Percentiles rank a stretch among this genome's conserved stretches.
phyloP scores from a whole-genome alignment of 2,888 invertebrate genomes.

The Lycia hirtaria region DNA sequence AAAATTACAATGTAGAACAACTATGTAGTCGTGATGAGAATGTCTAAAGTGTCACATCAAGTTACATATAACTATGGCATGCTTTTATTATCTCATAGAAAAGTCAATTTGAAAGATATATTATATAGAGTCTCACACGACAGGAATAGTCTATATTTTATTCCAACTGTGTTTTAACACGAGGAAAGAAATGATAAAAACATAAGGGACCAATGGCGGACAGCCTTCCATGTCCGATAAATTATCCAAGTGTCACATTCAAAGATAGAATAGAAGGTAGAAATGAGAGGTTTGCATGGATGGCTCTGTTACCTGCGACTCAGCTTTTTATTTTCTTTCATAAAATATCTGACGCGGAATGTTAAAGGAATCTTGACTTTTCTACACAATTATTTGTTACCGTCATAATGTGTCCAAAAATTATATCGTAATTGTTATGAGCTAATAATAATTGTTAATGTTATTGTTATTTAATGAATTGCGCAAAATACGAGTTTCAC shows the following conservation, averaged over 20 bases:
- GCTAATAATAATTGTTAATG: too few species aligned
- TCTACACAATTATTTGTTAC: too few species aligned
- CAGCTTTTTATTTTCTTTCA: not conserved
- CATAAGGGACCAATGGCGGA: conserved; percentile 31
- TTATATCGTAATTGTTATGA: too few species aligned
- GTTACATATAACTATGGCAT: not conserved
- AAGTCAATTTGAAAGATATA: conserved; percentile 23
- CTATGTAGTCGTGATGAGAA: too few species aligned
- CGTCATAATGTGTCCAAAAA: too few species aligned
- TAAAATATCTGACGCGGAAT: not conserved
- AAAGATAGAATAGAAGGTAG: conserved; percentile 26
- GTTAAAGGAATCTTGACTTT: too few species aligned
- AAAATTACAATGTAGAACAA: too few species aligned
- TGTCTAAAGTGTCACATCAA: too few species aligned
- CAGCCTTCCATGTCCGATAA: conserved; percentile 30
- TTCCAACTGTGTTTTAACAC: conserved; percentile 29
- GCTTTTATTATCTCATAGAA: conserved; percentile 14
- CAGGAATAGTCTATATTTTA: conserved; percentile 30
- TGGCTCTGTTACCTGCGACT: not conserved
- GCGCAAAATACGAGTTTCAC: too few species aligned
- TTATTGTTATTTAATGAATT: too few species aligned
- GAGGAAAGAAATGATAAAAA: conserved; percentile 30
- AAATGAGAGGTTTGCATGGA: conserved; percentile 15
- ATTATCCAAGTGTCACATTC: conserved; percentile 30
- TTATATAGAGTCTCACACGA: conserved; percentile 24